Conservation (phyloP, 2,888 invertebrate genomes). For the Malthinus seriepunctatus region DNA sequence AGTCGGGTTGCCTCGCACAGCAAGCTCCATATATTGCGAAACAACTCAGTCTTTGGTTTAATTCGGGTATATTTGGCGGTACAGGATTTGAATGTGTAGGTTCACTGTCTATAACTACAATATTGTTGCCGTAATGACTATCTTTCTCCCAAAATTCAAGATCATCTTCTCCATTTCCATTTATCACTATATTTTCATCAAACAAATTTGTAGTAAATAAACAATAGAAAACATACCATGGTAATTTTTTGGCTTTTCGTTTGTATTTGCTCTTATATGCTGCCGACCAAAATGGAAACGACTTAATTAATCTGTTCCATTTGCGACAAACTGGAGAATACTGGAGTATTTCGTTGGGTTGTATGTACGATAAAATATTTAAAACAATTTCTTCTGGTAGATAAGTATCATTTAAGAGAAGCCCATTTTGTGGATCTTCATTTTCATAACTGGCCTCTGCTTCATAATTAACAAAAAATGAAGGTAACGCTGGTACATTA, state of each 20-base stretch:
- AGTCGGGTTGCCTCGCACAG: constrained; percentile 52
- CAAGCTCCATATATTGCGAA: constrained; percentile 59
- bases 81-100: constrained; percentile 55
- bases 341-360: constrained; percentile 50
- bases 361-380: constrained; percentile 52
- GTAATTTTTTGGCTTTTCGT: constrained; percentile 42
- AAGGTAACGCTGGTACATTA: too few relatives aligned
- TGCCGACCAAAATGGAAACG: constrained; percentile 43
- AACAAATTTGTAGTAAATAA: constrained; percentile 53
- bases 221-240: constrained; percentile 54
- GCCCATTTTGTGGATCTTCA: constrained; percentile 46
- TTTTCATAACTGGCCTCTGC: background rate
- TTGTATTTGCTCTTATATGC: constrained; percentile 38
- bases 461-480: too few relatives aligned
- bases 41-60: constrained; percentile 53
- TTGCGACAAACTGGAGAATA: constrained; percentile 57
- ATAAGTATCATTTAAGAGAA: constrained; percentile 46
- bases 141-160: too few relatives aligned
- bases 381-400: constrained; percentile 58
- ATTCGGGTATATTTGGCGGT: constrained; percentile 51
- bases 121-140: too few relatives aligned
- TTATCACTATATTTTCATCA: constrained; percentile 57
- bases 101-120: constrained; percentile 42
- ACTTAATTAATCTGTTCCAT: constrained; percentile 57
- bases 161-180: constrained; percentile 45